These are phyloP conservation scores for Meteorus sp. DNA, from an alignment of 1,140 invertebrate species.

Conservation along the genomic window DNA sequence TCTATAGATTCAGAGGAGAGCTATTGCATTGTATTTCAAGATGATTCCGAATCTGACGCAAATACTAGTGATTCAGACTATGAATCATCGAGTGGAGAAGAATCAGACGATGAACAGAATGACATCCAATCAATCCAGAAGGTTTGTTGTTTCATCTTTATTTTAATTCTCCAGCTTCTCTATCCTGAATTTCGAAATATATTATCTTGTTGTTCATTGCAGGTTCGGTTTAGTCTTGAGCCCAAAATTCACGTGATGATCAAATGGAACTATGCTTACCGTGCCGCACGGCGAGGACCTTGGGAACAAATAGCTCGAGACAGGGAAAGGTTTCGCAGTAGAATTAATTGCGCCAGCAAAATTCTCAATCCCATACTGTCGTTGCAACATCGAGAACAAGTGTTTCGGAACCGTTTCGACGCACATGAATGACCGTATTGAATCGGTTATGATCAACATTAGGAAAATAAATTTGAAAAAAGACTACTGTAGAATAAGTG, in stretches of 20 bases:
- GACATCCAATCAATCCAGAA: neutral
- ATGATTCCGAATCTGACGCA: constrained; percentile 29
- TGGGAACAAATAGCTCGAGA: constrained; percentile 69
- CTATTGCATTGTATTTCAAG: constrained; percentile 49
- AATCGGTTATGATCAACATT: no score
- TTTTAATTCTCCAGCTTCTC: constrained; percentile 20
- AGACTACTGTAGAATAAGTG: no score
- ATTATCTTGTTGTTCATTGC: no score
- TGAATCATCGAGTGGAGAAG: constrained; percentile 26
- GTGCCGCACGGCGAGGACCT: constrained; percentile 64
- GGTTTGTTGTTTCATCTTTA: neutral
- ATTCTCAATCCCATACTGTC: constrained; percentile 59
- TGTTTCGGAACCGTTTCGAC: constrained; percentile 63
- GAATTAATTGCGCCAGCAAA: constrained; percentile 54
- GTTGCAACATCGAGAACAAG: constrained; percentile 56
- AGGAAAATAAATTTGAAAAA: no score
- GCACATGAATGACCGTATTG: no score
- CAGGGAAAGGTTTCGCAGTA: constrained; percentile 60
- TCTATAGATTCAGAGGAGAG: constrained; percentile 54
- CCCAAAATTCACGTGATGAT: constrained; percentile 64
- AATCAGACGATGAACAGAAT: constrained; percentile 23
- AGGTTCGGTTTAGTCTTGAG: constrained; percentile 65
- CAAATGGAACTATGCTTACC: constrained; percentile 67
- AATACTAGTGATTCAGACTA: constrained; percentile 24
- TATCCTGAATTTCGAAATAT: no score